phyloP scores from a whole-genome alignment of 2,797 vertebrate genomes.

The Anisognathus igniventris region DNA sequence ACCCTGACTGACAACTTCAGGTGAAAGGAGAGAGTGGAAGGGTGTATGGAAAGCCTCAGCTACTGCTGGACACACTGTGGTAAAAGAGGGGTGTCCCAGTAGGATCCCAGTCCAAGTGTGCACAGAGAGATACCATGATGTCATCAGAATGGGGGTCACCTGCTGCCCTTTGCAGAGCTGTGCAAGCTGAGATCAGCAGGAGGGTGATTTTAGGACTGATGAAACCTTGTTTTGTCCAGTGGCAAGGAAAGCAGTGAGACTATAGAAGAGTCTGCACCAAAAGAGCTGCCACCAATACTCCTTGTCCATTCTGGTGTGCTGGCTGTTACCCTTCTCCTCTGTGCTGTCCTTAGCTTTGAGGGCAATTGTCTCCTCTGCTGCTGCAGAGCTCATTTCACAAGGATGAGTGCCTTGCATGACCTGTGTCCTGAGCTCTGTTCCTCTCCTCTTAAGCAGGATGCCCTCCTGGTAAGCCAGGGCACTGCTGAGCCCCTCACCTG shows the following conservation, averaged over 20 bases:
- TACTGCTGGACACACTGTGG: neutral
- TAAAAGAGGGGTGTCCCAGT: neutral
- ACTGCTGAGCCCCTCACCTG: neutral
- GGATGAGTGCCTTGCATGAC: neutral
- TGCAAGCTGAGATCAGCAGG: neutral
- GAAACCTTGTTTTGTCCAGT: neutral
- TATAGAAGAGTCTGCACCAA: no score
- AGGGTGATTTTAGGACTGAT: neutral
- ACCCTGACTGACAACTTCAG: neutral
- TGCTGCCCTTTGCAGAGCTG: neutral
- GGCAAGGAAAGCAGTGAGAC: neutral
- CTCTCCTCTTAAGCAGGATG: neutral
- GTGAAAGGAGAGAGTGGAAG: neutral
- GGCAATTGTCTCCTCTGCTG: neutral
- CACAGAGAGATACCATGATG: accelerated
- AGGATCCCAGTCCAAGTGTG: neutral
- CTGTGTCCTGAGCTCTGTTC: neutral
- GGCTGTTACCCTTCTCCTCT: neutral
- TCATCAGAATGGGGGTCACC: accelerated
- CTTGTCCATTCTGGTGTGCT: no score
- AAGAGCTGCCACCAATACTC: no score
- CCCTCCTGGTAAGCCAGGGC: neutral
- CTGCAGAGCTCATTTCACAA: neutral
- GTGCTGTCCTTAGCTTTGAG: neutral
- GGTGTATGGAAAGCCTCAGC: neutral